These are phyloP conservation scores for Dromius quadrimaculatus DNA, from an alignment of 2,888 invertebrate species.

Conservation along the genomic window DNA sequence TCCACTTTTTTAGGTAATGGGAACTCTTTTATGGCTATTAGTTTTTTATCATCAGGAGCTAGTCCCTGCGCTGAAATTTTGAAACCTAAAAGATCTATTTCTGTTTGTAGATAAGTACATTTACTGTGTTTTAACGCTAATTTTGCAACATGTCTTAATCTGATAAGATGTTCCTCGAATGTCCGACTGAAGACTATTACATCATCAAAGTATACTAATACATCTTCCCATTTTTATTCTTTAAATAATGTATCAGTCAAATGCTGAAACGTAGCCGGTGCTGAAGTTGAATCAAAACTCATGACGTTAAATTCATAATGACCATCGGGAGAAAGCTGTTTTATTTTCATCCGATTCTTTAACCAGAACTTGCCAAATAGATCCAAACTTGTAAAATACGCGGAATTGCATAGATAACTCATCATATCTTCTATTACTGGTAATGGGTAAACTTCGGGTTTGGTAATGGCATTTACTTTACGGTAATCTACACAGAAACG, in stretches of 20 bases:
- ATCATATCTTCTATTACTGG: constrained; percentile 57
- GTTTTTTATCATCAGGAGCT: constrained; percentile 44
- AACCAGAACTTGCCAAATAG: constrained; percentile 56
- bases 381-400: constrained; percentile 56
- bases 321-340: constrained; percentile 55
- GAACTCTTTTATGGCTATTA: constrained; percentile 49
- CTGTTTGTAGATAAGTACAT: constrained; percentile 47
- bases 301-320: constrained; percentile 56
- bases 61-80: constrained; percentile 38
- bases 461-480: constrained; percentile 54
- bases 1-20: constrained; percentile 47
- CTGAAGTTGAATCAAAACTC: constrained; percentile 57
- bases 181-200: constrained; percentile 41
- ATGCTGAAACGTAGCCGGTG: constrained; percentile 56
- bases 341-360: constrained; percentile 54
- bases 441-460: constrained; percentile 55
- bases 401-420: constrained; percentile 53
- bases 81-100: too few species aligned
- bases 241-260: constrained; percentile 24
- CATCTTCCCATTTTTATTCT: constrained; percentile 47
- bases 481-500: constrained; percentile 55
- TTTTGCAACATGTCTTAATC: constrained; percentile 40
- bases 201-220: constrained; percentile 49
- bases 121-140: constrained; percentile 52
- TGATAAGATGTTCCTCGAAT: constrained; percentile 32